Base-by-base conservation (phyloP, 2,888 invertebrate genomes). In the Caenorhabditis sinica region DNA sequence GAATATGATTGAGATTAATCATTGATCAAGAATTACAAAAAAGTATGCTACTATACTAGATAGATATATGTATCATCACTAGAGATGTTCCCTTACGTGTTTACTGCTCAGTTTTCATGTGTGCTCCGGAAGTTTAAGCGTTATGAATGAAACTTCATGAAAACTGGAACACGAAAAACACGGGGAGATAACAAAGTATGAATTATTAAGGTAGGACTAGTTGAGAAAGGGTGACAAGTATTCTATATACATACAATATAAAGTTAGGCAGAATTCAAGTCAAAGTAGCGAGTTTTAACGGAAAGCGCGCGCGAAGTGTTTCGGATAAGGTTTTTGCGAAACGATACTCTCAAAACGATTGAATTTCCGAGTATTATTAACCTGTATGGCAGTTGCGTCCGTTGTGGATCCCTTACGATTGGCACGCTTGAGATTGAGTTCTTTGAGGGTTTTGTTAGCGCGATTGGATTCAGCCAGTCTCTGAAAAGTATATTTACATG, bases 381-480 rank as follows among this genome's bases (percentile, higher is more conserved):
- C 74, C 75, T 82, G 82, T 15, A 82, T 69, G 33, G 83, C 74
- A 9, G 73, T 25, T 28, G 83, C 36, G 45, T 83, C 69, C 0
- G 79, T 69, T 20, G 80, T 69, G 11, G 69, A 40, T 25, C 71
- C 75, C 40, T 83, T 83, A 5, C 83, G 53, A 36, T 74, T 79
- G 20, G 83, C 83, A 8, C 85, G 75, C 25, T 77, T 85, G 36
- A 43, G 45, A 36, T 82, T 82, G 20, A 85, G 73, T 8, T 85
- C 85, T 4, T 69, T 66, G 33, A 85, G 77, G 1, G 76, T 69
- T 23, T 85, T 85, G 51, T 85, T 85, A 2, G 82, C 77, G 9
- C 82, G 68, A 30, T 73, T 82, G 23, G 85, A 63, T 60, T 85
- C 85, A 25, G 71, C 61, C 9, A 85, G 74, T 58, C 85, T 36